Evolutionary conservation across 1,140 invertebrate species (phyloP), one percentile per base, ranked within the genome.

Genomic region (Maconellicoccus hirsutus): DNA sequence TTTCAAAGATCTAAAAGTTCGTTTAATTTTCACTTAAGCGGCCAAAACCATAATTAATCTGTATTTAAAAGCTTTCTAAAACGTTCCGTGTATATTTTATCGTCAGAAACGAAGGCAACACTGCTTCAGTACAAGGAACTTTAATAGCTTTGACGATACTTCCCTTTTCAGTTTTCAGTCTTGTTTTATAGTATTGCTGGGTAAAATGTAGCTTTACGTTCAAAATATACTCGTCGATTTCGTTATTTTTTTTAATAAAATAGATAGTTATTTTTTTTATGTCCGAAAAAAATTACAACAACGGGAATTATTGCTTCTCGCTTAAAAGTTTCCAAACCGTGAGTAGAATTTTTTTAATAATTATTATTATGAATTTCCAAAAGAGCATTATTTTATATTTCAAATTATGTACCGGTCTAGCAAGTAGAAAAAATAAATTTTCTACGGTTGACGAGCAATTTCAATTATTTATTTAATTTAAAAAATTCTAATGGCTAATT

Each of bases 131-230:
- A 52, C 42, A 52, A 52, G 42, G 42, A 52, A 52, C 42, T 52
- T 52, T 52, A 52, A 52, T 52, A 52, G 42, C 42, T 52, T 52
- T 52, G 12, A 52, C 42, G 42, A 52, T 16, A 52, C 42, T 52
- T 52, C 42, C 42, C 42, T 52, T 52, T 52, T 52, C n/a, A 52
- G 42, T 52, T 52, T 52, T 52, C 42, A 52, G 42, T 52, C 42
- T 52, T 16, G 12, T 14, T 52, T 52, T 4, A 52, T 8, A 16
- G 10, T 3, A 19, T 19, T 16, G 42, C 42, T 52, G 42, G 42
- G 42, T 52, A 19, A 52, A 52, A 52, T 52, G 42, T 52, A 16
- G 42, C 16, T 52, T 52, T 19, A 52, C 42, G 42, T 52, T 52
- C n/a, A 19, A 19, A 52, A 52, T 16, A 52, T 52, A 2, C 42